Conservation (phyloP, 2,888 invertebrate species). For the Lathronympha strigana region DNA sequence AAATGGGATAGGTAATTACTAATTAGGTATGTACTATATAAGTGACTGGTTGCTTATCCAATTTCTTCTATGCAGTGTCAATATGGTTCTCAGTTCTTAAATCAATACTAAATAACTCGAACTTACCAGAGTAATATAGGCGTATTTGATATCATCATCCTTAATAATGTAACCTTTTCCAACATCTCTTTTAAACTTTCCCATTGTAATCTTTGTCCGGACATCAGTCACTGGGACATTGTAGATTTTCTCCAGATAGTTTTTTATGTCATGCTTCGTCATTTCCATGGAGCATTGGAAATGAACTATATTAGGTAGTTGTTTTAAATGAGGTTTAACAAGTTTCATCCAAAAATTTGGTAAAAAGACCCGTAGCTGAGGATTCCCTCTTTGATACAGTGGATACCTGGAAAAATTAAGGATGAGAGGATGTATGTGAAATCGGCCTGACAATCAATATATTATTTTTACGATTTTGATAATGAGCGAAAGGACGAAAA, state of each 20-base stretch:
- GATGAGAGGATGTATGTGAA: background rate
- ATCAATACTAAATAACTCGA: background rate
- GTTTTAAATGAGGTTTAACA: slow-evolving; percentile 86
- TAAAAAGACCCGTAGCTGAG: slow-evolving; percentile 95
- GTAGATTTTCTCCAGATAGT: slow-evolving; percentile 98
- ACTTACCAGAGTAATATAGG: slow-evolving; percentile 90
- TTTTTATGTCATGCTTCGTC: slow-evolving; percentile 94
- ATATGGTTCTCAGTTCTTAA: too few relatives aligned
- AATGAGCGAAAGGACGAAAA: background rate
- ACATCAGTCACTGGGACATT: slow-evolving; percentile 91
- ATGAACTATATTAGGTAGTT: slow-evolving; percentile 92
- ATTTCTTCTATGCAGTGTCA: too few relatives aligned
- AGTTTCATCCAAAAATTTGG: slow-evolving; percentile 99
- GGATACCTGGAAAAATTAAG: slow-evolving; percentile 89
- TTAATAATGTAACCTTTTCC: slow-evolving; percentile 88
- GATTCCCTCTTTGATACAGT: slow-evolving; percentile 94
- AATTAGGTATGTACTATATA: too few relatives aligned
- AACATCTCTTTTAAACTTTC: slow-evolving; percentile 86
- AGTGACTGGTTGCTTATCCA: too few relatives aligned
- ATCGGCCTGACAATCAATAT: background rate
- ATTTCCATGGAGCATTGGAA: slow-evolving; percentile 97
- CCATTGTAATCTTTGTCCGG: slow-evolving; percentile 88
- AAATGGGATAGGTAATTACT: too few relatives aligned
- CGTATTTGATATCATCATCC: slow-evolving; percentile 92
- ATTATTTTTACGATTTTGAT: background rate